Percentiles rank a stretch among this genome's conserved stretches.
Evolutionary conservation across 2,113 vertebrate species (phyloP).

Genomic region (Eupsittula cactorum): DNA sequence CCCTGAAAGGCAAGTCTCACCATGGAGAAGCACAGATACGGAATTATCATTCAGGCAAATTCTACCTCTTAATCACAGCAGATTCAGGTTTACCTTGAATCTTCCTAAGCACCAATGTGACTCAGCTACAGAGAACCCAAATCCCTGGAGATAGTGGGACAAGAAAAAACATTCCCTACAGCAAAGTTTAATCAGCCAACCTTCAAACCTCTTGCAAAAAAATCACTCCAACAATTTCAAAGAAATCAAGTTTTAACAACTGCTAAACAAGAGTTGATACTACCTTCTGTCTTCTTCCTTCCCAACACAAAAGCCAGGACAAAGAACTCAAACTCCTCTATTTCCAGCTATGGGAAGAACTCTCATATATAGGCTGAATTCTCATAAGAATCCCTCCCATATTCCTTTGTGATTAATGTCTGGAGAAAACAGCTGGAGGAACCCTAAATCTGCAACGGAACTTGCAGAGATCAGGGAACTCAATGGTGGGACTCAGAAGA

Average conservation of each 20-base stretch:
- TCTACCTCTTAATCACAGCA: neutral
- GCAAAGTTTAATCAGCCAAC: neutral
- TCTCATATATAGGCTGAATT: neutral
- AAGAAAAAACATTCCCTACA: neutral
- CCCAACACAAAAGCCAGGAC: neutral
- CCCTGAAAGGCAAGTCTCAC: neutral
- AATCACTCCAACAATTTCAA: neutral
- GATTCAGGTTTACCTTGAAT: neutral
- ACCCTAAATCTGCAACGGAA: neutral
- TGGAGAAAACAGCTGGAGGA: neutral
- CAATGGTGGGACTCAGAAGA: neutral
- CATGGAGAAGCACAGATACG: rapidly evolving
- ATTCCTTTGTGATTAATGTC: neutral
- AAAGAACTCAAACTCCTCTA: neutral
- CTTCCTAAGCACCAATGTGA: neutral
- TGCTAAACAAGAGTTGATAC: neutral
- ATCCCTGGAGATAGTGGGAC: neutral
- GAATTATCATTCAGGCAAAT: neutral
- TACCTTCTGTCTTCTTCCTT: neutral
- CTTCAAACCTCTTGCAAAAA: neutral
- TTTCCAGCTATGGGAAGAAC: neutral
- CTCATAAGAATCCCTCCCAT: neutral
- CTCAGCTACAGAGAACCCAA: neutral
- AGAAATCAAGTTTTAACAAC: neutral
- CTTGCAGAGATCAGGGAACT: neutral